Percentiles rank a stretch among this genome's conserved stretches.
phyloP scores from a whole-genome alignment of 2,888 invertebrate genomes.

The Sturmia bella region DNA sequence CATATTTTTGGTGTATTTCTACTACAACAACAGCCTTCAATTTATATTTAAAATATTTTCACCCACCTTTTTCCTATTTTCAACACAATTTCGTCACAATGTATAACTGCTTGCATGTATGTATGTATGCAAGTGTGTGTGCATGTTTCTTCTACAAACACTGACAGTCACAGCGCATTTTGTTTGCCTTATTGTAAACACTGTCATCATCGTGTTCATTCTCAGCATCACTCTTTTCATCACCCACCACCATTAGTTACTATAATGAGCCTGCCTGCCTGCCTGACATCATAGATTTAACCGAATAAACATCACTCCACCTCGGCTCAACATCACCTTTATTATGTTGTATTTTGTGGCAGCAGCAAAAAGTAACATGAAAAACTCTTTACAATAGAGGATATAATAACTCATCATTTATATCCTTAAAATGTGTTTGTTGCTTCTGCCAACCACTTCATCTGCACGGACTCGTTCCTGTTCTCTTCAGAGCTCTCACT shows the following conservation, averaged over 20 bases:
- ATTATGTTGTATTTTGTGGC: conserved; percentile 61
- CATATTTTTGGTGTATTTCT: not conserved
- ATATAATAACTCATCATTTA: conserved; percentile 68
- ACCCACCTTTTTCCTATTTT: conserved; percentile 45
- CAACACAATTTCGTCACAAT: conserved; percentile 8
- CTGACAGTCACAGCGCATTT: conserved; percentile 48
- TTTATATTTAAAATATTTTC: conserved; percentile 51
- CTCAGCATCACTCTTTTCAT: conserved; percentile 41
- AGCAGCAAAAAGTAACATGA: conserved; percentile 59
- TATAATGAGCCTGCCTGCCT: not conserved
- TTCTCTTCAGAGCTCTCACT: conserved; percentile 18
- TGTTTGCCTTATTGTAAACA: conserved; percentile 50
- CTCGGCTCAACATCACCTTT: conserved; percentile 58
- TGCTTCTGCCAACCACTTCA: conserved; percentile 39
- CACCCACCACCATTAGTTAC: conserved; percentile 53
- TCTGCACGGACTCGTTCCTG: conserved; percentile 13
- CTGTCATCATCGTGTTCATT: conserved; percentile 26
- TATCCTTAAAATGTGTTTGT: conserved; percentile 61
- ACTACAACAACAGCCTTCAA: conserved; percentile 14
- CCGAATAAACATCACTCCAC: conserved; percentile 20
- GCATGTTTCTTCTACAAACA: conserved; percentile 3
- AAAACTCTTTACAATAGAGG: conserved; percentile 57
- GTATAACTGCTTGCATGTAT: not conserved
- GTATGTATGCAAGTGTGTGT: conserved; percentile 7
- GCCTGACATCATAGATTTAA: conserved; percentile 32